phyloP scores from a whole-genome alignment of 1,140 invertebrate species.

The Drosophila pachea region DNA sequence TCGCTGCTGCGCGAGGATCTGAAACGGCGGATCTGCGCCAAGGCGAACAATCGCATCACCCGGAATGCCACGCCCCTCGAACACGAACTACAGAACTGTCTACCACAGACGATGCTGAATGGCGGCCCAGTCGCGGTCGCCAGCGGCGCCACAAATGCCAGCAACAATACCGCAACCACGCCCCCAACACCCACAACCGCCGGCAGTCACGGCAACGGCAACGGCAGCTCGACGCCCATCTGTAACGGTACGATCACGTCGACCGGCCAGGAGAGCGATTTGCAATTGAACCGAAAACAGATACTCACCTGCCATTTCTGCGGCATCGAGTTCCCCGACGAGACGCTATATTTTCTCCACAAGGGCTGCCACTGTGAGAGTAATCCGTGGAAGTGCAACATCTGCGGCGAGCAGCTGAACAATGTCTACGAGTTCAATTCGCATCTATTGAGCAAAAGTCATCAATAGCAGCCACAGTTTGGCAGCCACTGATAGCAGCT shows the following conservation, averaged over 20 bases:
- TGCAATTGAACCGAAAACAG: conserved; percentile 79
- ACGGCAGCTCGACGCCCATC: conserved; percentile 75
- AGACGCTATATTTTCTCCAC: conserved; percentile 96
- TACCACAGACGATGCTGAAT: conserved; percentile 55
- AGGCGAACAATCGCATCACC: conserved; percentile 80
- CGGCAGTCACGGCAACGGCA: conserved; percentile 49
- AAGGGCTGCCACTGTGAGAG: conserved; percentile 98
- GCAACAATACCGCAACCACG: conserved; percentile 41
- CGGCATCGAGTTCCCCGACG: conserved; percentile 95
- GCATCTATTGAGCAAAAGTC: conserved; percentile 95
- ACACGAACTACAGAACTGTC: conserved; percentile 55
- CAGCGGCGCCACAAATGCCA: conserved; percentile 3
- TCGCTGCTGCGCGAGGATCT: conserved; percentile 89
- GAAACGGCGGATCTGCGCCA: conserved; percentile 85
- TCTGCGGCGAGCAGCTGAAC: conserved; percentile 94
- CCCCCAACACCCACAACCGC: conserved; percentile 19
- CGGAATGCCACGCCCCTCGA: conserved; percentile 71
- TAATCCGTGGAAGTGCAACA: conserved; percentile 98
- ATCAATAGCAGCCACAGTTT: conserved; percentile 83
- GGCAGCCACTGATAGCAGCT: conserved; percentile 44
- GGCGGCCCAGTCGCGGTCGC: conserved; percentile 24
- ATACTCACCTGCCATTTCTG: conserved; percentile 91
- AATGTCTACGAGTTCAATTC: conserved; percentile 98
- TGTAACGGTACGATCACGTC: conserved; percentile 84
- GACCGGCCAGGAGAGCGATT: conserved; percentile 81